Conservation (phyloP, 2,113 vertebrate genomes). For the Crotophaga sulcirostris region DNA sequence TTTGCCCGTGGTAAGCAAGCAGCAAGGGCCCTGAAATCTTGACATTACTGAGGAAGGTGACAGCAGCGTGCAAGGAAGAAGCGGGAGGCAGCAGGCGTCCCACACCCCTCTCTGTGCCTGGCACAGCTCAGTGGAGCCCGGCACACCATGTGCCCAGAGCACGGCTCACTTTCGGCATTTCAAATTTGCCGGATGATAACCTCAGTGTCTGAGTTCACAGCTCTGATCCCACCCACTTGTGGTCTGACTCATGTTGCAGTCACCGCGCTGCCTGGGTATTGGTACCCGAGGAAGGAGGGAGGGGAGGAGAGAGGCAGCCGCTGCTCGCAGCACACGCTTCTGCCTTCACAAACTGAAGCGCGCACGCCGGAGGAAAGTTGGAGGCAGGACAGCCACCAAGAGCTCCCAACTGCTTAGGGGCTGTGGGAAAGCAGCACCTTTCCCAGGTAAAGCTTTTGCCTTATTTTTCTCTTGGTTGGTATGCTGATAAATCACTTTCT, state of each 20-base stretch:
- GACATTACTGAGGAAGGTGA: neutral
- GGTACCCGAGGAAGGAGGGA: neutral
- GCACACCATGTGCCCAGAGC: fast-evolving
- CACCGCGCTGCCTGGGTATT: conserved; percentile 24
- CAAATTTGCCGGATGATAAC: conserved; percentile 51
- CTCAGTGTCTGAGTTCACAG: neutral
- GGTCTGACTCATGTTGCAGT: conserved; percentile 50
- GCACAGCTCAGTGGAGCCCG: neutral
- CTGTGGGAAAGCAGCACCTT: neutral
- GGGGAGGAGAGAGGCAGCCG: neutral
- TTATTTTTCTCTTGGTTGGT: neutral
- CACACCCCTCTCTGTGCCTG: neutral
- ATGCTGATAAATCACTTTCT: neutral
- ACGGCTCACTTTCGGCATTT: neutral
- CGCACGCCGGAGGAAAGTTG: neutral
- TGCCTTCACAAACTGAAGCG: neutral
- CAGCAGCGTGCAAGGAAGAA: neutral
- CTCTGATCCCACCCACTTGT: conserved; percentile 48
- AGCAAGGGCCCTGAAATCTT: neutral
- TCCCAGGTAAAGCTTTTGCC: conserved; percentile 55
- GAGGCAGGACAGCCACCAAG: neutral
- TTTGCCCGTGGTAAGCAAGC: neutral
- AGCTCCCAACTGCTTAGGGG: neutral
- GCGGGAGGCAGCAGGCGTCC: neutral
- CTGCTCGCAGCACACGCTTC: neutral